These are phyloP conservation scores for Montipora capitata DNA, from an alignment of 92 coral and sea anemone species.

Conservation along the genomic window DNA sequence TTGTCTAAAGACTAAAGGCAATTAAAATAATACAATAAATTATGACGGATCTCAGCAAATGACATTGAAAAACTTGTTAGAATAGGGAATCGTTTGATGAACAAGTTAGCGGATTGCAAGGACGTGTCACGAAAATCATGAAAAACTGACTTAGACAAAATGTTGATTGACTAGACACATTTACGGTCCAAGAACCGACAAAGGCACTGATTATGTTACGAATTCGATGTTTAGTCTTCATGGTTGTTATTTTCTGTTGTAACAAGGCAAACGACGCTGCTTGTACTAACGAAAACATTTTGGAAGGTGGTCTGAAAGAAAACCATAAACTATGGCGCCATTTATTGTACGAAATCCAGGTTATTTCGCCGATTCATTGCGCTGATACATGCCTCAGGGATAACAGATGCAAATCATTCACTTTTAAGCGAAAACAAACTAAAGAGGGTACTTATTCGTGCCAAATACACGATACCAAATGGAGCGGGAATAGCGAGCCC, in stretches of 20 bases:
- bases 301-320: background rate
- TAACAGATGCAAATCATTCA: constrained; percentile 60
- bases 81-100: background rate
- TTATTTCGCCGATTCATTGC: constrained; percentile 47
- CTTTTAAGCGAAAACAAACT: background rate
- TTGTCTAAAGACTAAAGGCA: constrained; percentile 12
- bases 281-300: background rate
- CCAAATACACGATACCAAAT: constrained; percentile 17
- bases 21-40: constrained; percentile 19
- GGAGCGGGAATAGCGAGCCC: background rate
- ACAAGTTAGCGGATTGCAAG: background rate
- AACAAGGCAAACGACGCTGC: background rate
- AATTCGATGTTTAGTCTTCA: background rate
- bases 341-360: background rate
- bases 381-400: constrained; percentile 65
- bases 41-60: background rate
- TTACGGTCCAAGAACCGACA: background rate
- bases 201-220: background rate
- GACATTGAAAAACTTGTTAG: background rate
- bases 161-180: background rate
- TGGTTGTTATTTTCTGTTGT: background rate
- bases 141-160: background rate
- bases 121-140: background rate
- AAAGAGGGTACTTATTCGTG: constrained; percentile 9
- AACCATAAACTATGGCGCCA: background rate